Evolutionary conservation across 1,140 invertebrate genomes (phyloP), one percentile per base, ranked within the genome.

Genomic region (Megathymus violae): DNA sequence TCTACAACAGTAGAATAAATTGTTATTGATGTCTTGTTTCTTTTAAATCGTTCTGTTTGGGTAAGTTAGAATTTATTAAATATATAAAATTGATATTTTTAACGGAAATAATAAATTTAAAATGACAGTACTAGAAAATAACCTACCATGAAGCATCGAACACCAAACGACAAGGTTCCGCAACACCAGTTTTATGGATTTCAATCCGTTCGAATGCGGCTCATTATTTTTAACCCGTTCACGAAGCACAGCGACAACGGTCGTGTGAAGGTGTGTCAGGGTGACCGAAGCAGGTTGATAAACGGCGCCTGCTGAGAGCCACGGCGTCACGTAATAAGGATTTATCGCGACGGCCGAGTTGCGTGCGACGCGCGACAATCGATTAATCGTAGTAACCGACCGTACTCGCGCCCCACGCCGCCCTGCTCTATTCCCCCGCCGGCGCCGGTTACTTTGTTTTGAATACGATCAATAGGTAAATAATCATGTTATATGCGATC

Each of bases 311-410:
- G 11, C 1, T 34, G 14, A 6, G 34, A 15, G 4, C 7, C 16
- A 43, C 31, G 17, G 15, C 48, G n/a, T 38, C 31, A 51, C n/a
- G 48, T 51, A 51, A 51, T 51, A 51, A 51, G 31, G 48, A 51
- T 51, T 51, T 51, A 51, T 51, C 31, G 48, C 31, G 48, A 38
- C 34, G 11, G 31, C 38, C 31, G 15, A 19, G 48, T 51, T 51
- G 48, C 48, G 48, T 51, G 48, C 48, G 48, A 27, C 25, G 16
- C 31, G 6, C 27, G 47, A 51, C 38, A 11, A 51, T 51, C 48
- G 31, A 38, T 51, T 51, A 51, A 38, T 19, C 34, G 48, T 22
- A 38, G 31, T 51, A 27, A 31, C 47, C 10, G 10, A 27, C 31
- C 10, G 27, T 5, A 10, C 1, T n/a, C n/a, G n/a, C 5, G 19